Evolutionary conservation across 2,797 vertebrate genomes (phyloP).

Genomic region (Rallus crepitans): DNA sequence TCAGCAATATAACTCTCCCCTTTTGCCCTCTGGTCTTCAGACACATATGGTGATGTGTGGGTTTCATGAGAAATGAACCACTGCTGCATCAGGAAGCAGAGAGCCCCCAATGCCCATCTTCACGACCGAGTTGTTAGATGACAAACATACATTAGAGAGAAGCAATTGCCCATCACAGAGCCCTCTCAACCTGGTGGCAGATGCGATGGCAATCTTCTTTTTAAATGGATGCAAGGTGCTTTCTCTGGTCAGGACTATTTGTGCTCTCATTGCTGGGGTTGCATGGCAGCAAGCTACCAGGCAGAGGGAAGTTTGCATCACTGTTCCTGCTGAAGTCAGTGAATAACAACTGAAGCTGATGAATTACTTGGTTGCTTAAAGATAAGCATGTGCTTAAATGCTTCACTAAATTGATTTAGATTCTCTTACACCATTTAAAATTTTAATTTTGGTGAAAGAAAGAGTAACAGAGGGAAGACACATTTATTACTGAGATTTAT

Average conservation of each 20-base stretch:
- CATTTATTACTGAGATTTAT: neutral
- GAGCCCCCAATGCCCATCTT: neutral
- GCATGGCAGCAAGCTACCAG: neutral
- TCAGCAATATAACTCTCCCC: constrained; percentile 35
- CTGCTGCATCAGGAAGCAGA: constrained; percentile 4
- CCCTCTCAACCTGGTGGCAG: constrained; percentile 5
- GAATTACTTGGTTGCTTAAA: neutral
- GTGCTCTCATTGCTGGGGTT: neutral
- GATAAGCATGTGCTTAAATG: neutral
- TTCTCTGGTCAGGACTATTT: neutral
- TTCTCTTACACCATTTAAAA: neutral
- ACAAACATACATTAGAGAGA: neutral
- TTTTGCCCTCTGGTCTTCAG: constrained; percentile 30
- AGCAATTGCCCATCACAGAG: constrained; percentile 1
- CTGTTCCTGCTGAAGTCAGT: neutral
- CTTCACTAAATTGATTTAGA: neutral
- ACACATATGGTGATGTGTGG: neutral
- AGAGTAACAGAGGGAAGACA: neutral
- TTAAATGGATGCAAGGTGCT: neutral
- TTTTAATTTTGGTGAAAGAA: neutral
- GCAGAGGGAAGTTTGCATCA: neutral
- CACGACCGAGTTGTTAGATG: neutral
- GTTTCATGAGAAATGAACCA: constrained; percentile 9
- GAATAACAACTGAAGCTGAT: neutral
- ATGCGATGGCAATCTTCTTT: neutral